These are phyloP conservation scores for Promerops cafer DNA, from an alignment of 2,113 vertebrate genomes.

Conservation along the genomic window DNA sequence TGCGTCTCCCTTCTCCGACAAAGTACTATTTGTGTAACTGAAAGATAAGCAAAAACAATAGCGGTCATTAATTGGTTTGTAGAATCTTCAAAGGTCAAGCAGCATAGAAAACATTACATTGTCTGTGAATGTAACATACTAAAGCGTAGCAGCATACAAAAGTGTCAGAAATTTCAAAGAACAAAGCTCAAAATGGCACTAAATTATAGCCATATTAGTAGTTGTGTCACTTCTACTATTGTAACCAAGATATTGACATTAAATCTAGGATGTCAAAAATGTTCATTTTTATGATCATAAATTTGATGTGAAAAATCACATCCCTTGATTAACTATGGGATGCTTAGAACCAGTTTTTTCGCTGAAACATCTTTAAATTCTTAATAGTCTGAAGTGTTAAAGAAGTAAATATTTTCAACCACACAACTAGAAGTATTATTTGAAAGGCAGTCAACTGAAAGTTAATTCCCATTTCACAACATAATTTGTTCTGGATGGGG, in stretches of 20 bases:
- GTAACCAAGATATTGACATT: background rate
- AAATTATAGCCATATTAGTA: background rate
- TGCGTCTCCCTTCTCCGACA: no score
- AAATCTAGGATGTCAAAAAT: background rate
- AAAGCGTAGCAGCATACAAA: constrained; percentile 42
- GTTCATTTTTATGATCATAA: background rate
- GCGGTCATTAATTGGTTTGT: constrained; percentile 16
- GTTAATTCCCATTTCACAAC: constrained; percentile 59
- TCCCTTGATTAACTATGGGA: background rate
- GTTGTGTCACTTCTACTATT: constrained; percentile 28
- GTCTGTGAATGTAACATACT: constrained; percentile 39
- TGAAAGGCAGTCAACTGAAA: constrained; percentile 45
- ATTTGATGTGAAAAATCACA: background rate
- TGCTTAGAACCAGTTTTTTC: background rate
- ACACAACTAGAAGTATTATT: constrained; percentile 15
- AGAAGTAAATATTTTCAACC: background rate
- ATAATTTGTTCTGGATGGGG: constrained; percentile 50
- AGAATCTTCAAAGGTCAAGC: constrained; percentile 51
- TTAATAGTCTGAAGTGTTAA: constrained; percentile 27
- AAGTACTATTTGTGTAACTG: constrained; percentile 27
- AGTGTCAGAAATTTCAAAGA: constrained; percentile 27
- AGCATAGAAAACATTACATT: constrained; percentile 61
- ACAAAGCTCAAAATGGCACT: constrained; percentile 18
- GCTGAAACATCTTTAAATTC: background rate
- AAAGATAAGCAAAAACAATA: constrained; percentile 61